Base-by-base conservation (phyloP, 2,888 invertebrate species). In the Apotomis turbidana region DNA sequence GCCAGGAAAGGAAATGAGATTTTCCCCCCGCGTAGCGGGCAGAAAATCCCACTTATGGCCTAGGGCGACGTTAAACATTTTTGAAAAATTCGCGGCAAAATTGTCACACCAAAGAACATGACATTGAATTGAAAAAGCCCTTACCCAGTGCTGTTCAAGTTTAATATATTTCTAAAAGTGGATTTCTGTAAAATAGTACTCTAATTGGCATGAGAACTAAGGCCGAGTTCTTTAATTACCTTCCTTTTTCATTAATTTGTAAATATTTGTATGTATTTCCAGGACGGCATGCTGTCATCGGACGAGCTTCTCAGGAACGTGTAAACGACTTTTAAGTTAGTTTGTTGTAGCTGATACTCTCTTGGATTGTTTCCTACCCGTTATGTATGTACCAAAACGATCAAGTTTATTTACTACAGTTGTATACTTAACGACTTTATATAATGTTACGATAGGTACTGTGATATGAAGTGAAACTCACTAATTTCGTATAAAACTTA, bases 211-310 rank as follows among this genome's bases (percentile, higher is more conserved):
- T 41, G 1, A 41, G 6, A 41, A 3, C 41, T 41, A 6, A 41
- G 41, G 41, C 41, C 41, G 41, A 6, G 5, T 41, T 41, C 1
- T 41, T 41, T 3, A 3, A 41, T 6, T 6, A 41, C 1, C 41
- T 41, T 4, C 6, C 41, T 41, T 41, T n/a, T 63, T 63, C 13
- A 3, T 13, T 41, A 10, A 13, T 54, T 54, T 41, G 41, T 63
- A 6, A 59, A 41, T 51, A 60, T 68, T 38, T 41, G 41, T 3
- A 6, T 76, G 78, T 86, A 84, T 75, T 92, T 94, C 58, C 94
- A 95, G 90, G 95, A 95, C 78, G 94, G 94, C 62, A 87, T 93
- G 85, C 88, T 95, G 55, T 90, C 94, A 72, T 85, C 94, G 41
- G 94, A 94, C 36, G 95, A 95, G 83, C 87, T 95, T 52, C 90